phyloP scores from a whole-genome alignment of 2,797 vertebrate genomes.

The Limosa lapponica region DNA sequence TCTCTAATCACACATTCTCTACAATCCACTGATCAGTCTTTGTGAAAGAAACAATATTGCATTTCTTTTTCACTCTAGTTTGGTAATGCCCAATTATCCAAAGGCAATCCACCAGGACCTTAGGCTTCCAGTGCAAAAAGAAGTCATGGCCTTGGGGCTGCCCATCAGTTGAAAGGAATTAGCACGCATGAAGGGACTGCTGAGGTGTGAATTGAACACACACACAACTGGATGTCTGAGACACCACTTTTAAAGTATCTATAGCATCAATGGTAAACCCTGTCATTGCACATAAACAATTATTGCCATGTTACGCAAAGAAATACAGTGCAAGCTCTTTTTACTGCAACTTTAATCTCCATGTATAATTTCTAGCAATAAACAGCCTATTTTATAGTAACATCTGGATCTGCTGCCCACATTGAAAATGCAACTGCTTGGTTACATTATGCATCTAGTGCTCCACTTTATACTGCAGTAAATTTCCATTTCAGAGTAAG shows the following conservation, averaged over 20 bases:
- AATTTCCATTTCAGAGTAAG: slow-evolving; percentile 1
- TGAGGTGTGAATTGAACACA: not conserved
- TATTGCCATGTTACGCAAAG: not conserved
- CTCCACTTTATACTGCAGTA: not conserved
- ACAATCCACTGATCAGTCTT: not conserved
- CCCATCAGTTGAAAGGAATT: not conserved
- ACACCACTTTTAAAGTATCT: not conserved
- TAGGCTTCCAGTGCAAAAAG: not conserved
- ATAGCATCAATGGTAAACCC: not conserved
- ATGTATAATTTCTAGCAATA: slow-evolving; percentile 50
- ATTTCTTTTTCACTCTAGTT: not conserved
- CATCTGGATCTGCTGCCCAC: not conserved
- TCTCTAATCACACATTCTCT: not conserved
- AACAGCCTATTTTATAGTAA: slow-evolving; percentile 45
- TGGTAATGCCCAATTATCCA: not conserved
- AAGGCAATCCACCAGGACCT: not conserved
- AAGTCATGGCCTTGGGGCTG: not conserved
- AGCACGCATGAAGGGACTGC: not conserved
- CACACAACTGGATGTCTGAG: not conserved
- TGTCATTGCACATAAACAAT: not conserved
- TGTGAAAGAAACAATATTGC: not conserved
- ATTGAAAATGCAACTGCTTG: not conserved
- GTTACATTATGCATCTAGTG: not conserved
- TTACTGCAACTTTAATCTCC: slow-evolving; percentile 43
- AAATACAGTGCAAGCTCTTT: slow-evolving; percentile 12